Evolutionary conservation across 2,888 invertebrate species (phyloP).

Genomic region (Dimorphilus gyrociliatus): DNA sequence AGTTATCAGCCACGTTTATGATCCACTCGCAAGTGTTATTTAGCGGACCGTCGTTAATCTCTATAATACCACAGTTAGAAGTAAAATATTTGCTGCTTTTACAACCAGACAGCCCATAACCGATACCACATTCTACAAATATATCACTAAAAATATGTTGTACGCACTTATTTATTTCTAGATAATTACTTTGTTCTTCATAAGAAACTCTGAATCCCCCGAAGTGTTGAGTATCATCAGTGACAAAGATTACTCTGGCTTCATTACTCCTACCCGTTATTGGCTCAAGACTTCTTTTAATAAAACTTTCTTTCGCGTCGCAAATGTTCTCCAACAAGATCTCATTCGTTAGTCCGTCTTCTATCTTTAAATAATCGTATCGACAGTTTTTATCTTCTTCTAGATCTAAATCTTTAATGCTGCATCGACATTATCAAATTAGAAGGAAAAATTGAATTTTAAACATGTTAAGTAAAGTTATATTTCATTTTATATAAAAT

Average conservation of each 20-base stretch:
- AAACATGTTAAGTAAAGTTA: background rate
- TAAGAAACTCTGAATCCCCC: conserved; percentile 1
- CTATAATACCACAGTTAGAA: no score
- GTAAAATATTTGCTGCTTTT: no score
- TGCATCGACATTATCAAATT: background rate
- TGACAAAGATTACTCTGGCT: conserved; percentile 2
- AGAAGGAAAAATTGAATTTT: background rate
- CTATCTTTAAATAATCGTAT: no score
- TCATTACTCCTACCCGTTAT: background rate
- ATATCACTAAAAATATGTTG: background rate
- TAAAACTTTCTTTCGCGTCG: no score
- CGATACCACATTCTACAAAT: no score
- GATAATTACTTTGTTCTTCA: conserved; percentile 2
- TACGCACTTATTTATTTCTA: background rate
- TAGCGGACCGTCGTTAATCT: no score
- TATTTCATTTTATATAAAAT: background rate
- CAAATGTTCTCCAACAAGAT: no score
- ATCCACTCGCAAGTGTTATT: no score
- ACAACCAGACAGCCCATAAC: no score
- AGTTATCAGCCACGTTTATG: no score
- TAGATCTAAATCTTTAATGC: conserved; percentile 2
- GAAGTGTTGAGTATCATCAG: background rate
- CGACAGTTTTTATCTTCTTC: no score
- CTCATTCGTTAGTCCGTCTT: no score
- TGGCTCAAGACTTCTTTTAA: conserved; percentile 1